A percentile compares a stretch with the other conserved stretches of the same genome.
phyloP scores from a whole-genome alignment of 1,140 invertebrate genomes.

The Cardiocondyla obscurior region DNA sequence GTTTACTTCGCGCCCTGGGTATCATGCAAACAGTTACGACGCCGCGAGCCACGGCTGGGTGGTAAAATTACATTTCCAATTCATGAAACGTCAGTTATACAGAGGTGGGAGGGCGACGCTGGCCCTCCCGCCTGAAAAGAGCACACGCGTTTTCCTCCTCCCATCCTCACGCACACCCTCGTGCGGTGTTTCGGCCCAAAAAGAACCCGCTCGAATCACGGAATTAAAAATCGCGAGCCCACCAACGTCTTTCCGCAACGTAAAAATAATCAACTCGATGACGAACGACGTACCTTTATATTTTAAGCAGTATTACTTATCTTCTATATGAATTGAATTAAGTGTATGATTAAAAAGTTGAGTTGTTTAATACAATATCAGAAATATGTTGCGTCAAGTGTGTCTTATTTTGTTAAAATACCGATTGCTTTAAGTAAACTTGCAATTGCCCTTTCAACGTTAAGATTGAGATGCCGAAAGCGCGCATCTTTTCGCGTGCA shows the following conservation, averaged over 20 bases:
- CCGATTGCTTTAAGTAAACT: neutral
- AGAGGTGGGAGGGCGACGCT: constrained; percentile 64
- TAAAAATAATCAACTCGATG: neutral
- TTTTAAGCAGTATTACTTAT: no score
- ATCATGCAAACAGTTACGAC: constrained; percentile 81
- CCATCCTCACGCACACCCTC: neutral
- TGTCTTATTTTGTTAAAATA: no score
- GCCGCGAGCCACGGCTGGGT: constrained; percentile 71
- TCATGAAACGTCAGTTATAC: constrained; percentile 82
- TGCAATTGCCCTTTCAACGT: neutral
- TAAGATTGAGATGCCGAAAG: neutral
- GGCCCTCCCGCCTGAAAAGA: constrained; percentile 54
- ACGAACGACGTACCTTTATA: no score
- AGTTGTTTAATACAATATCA: no score
- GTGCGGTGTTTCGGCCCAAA: constrained; percentile 31
- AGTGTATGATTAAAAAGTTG: neutral
- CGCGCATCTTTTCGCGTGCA: neutral
- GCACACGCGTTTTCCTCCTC: constrained; percentile 22
- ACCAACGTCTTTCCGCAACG: neutral
- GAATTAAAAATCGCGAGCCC: neutral
- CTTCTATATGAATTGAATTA: neutral
- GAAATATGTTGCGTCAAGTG: no score
- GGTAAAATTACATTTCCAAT: constrained; percentile 84
- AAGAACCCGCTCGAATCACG: constrained; percentile 40
- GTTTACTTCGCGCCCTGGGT: constrained; percentile 79